Base-by-base conservation (phyloP, 2,797 vertebrate species). In the Poliocrania exsul region DNA sequence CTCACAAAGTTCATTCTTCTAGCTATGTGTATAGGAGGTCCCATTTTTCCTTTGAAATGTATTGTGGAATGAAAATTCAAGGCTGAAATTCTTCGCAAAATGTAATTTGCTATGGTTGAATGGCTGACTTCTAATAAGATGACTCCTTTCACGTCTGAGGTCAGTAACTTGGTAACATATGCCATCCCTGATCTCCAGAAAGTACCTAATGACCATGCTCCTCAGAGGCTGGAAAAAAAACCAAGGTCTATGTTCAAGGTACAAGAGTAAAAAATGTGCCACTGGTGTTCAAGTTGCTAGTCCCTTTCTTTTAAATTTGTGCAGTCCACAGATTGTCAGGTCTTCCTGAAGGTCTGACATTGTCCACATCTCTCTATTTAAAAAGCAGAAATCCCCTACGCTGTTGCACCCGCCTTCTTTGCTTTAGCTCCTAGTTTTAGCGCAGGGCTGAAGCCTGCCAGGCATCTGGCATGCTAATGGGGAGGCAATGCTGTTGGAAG, bases 71-170 rank as follows among this genome's bases (percentile, higher is more conserved):
- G 15, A 91, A 93, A 91, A 92, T 79, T 93, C n/a, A 86, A 85
- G 83, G 67, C 67, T 94, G 64, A 79, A 93, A 69, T 65, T 57
- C 70, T 90, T 88, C 35, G 88, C 86, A 69, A 84, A 86, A 50
- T 72, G 38, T 60, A 65, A 90, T 91, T 95, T 92, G 57, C 38
- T 62, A 25, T 33, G 53, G 78, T 9, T 82, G 88, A 92, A 67
- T 71, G 46, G 61, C 33, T 15, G 0, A 24, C 42, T 93, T 93
- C 81, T 89, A 93, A 77, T 73, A 81, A 69, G 56, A 67, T 58
- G 53, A 37, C 14, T 92, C 56, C 46, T 80, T 86, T 94, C 50
- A 51, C 40, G 53, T 91, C 69, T 80, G 65, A 93, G 88, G 86
- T 90, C 84, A 78, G 53, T 78, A 61, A 78, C 65, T 92, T 85